phyloP scores from a whole-genome alignment of 2,797 vertebrate genomes.

The Sarcophilus harrisii region DNA sequence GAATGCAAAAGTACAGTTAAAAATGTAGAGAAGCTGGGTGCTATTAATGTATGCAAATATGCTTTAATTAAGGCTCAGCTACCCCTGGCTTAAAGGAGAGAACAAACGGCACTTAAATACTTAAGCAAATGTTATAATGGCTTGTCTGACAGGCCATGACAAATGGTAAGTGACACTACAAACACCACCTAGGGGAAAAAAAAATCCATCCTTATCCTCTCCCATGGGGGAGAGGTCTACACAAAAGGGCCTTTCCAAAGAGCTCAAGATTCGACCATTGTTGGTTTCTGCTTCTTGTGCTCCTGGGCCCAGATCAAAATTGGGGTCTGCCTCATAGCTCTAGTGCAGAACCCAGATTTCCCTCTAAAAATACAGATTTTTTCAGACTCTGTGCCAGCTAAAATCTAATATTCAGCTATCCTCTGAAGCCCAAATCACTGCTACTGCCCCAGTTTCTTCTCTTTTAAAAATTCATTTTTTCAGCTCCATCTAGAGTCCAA shows the following conservation, averaged over 20 bases:
- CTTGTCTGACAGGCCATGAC: slow-evolving; percentile 58
- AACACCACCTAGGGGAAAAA: not conserved
- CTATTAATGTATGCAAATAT: slow-evolving; percentile 64
- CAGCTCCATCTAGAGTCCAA: not conserved
- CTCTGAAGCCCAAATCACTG: not conserved
- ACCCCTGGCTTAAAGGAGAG: slow-evolving; percentile 70
- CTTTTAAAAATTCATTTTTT: not conserved
- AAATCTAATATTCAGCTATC: not conserved
- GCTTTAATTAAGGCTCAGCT: slow-evolving; percentile 68
- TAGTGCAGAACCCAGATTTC: not conserved
- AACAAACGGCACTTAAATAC: slow-evolving; percentile 57
- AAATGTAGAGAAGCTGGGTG: slow-evolving; percentile 56
- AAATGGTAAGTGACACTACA: slow-evolving; percentile 70
- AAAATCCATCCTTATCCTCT: slow-evolving; percentile 22
- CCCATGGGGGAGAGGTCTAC: not conserved
- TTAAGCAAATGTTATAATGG: slow-evolving; percentile 72
- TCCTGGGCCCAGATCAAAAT: not conserved
- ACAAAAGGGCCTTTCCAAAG: not conserved
- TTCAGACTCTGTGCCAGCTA: not conserved
- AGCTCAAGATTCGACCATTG: not conserved
- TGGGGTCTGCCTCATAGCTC: not conserved
- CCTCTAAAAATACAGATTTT: not conserved
- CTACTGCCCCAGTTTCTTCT: not conserved
- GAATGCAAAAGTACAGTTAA: slow-evolving; percentile 70
- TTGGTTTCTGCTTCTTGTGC: not conserved